Evolutionary conservation across 2,797 vertebrate species (phyloP), one percentile per base, ranked within the genome.

Genomic region (Anguilla marmorata): DNA sequence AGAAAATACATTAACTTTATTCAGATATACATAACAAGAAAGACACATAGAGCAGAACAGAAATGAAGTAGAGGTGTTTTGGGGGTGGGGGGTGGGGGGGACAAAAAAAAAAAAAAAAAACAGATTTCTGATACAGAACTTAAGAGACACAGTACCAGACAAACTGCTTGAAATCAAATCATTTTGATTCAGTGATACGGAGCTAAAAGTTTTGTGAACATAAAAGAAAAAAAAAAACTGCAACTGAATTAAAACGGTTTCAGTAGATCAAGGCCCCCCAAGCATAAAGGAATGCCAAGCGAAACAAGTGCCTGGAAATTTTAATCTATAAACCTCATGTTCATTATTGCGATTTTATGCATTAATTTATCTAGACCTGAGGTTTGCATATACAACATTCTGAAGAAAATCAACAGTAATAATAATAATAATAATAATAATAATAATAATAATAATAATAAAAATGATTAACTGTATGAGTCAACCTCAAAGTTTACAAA

Each of bases 81-180:
- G 93, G 56, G 41, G 30, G 72, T 33, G 33, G 72, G 72, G 33
- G 9, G 12, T 30, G 72, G 24, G 21, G 63, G 9, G 9, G 69
- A 12, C 69, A 72, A 72, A 30, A 72, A 72, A 30, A 72, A 90
- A 89, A 87, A 88, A 91, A 95, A 95, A 94, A 92, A 96, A 95
- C 96, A 97, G 96, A 96, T 96, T 95, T 97, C 97, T 96, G 96
- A 97, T 97, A 98, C 92, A 95, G 91, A 94, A 92, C 90, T 95
- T 92, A 94, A 91, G 94, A 93, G 91, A 94, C 91, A 91, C 87
- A 92, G 91, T 93, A 90, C 92, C 93, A 93, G 92, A 93, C 91
- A 94, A 94, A 91, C 76, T 89, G 60, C 91, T 92, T 90, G 52
- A 69, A 82, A 93, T 90, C 91, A 90, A 87, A 90, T 89, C 66